Conservation (phyloP, 1,140 invertebrate species). For the Parapsyche elsis region DNA sequence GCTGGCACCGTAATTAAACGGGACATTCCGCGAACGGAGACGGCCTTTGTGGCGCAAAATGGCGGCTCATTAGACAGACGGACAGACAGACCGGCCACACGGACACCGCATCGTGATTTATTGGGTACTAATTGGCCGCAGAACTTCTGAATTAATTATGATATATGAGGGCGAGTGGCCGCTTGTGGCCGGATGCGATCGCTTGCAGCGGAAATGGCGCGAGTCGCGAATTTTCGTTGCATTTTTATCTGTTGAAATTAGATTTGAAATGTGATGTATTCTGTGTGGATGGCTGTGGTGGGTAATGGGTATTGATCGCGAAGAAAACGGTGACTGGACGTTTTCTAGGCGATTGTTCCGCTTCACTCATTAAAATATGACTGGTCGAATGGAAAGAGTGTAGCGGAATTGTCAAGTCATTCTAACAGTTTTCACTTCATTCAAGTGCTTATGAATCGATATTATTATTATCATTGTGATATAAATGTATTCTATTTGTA, state of each 20-base stretch:
- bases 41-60: slow-evolving; percentile 8
- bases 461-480: no score
- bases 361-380: slow-evolving; percentile 21
- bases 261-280: no score
- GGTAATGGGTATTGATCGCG: background rate
- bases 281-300: no score
- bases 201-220: background rate
- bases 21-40: slow-evolving; percentile 17
- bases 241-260: no score
- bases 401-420: background rate
- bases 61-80: slow-evolving; percentile 24
- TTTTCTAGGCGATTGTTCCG: slow-evolving; percentile 17
- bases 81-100: no score
- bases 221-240: no score
- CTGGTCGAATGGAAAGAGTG: background rate
- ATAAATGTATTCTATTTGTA: no score
- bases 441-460: no score
- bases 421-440: background rate
- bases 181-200: slow-evolving; percentile 3
- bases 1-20: slow-evolving; percentile 27
- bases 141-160: slow-evolving; percentile 40
- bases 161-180: slow-evolving; percentile 14
- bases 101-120: slow-evolving; percentile 16
- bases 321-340: slow-evolving; percentile 5
- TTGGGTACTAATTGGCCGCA: slow-evolving; percentile 42